Evolutionary conservation across 2,797 vertebrate genomes (phyloP).

Genomic region (Notamacropus eugenii): DNA sequence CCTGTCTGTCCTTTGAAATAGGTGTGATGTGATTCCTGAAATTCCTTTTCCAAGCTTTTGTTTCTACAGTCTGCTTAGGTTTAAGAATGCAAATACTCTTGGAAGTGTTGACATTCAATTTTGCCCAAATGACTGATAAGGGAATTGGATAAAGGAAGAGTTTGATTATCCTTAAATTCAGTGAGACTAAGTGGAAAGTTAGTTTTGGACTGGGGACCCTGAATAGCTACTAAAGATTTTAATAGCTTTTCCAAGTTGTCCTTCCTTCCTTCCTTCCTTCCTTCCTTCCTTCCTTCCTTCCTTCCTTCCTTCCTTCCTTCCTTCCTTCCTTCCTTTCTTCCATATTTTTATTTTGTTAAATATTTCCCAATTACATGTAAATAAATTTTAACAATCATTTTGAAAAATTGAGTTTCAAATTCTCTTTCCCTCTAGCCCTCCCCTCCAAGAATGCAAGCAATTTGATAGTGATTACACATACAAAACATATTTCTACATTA

Average conservation of each 20-base stretch:
- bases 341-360: neutral
- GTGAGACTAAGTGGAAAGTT: neutral
- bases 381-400: neutral
- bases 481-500: neutral
- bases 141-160: neutral
- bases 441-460: neutral
- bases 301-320: neutral
- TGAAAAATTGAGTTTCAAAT: neutral
- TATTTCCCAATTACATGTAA: neutral
- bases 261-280: neutral
- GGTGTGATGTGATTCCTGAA: neutral
- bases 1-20: neutral
- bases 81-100: neutral
- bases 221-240: neutral
- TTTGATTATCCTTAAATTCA: neutral
- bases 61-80: neutral
- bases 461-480: neutral
- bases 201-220: neutral
- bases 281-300: neutral
- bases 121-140: neutral
- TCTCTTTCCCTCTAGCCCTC: neutral
- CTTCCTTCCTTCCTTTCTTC: too few species aligned
- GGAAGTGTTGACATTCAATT: neutral
- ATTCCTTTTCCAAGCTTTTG: neutral
- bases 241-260: neutral